These are phyloP conservation scores for Lutraria rhynchaena DNA, from an alignment of 1,140 invertebrate species.

Conservation along the genomic window DNA sequence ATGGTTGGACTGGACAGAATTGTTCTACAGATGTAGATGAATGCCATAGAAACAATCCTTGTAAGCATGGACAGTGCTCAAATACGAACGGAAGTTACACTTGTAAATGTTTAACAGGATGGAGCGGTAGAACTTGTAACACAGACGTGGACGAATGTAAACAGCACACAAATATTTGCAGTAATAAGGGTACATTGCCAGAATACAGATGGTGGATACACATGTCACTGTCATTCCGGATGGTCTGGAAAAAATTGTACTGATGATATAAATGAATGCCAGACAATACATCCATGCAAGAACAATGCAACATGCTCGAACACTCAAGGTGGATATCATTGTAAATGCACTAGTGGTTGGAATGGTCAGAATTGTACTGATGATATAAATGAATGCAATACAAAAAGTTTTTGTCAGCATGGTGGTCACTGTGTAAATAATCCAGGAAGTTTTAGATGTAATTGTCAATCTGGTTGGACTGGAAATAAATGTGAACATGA, in stretches of 20 bases:
- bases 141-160: conserved; percentile 19
- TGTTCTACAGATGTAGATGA: conserved; percentile 57
- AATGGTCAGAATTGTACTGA: too few species aligned
- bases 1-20: conserved; percentile 32
- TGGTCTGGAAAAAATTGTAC: conserved; percentile 15
- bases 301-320: background rate
- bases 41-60: background rate
- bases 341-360: too few species aligned
- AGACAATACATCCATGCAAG: background rate
- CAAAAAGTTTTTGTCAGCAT: conserved; percentile 13
- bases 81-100: conserved; percentile 8
- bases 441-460: conserved; percentile 32
- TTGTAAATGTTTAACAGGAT: conserved; percentile 1
- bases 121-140: background rate
- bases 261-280: conserved; percentile 12
- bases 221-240: background rate
- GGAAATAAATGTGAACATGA: conserved; percentile 3
- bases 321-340: too few species aligned
- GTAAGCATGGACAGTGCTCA: background rate
- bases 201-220: background rate
- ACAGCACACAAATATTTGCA: background rate
- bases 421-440: conserved; percentile 52
- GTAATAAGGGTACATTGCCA: background rate
- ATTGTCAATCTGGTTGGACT: conserved; percentile 5
- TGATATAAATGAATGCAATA: conserved; percentile 25